A percentile compares a stretch with the other conserved stretches of the same genome.
Evolutionary conservation across 1,140 invertebrate genomes (phyloP).

Genomic region (Meloidogyne chitwoodi): DNA sequence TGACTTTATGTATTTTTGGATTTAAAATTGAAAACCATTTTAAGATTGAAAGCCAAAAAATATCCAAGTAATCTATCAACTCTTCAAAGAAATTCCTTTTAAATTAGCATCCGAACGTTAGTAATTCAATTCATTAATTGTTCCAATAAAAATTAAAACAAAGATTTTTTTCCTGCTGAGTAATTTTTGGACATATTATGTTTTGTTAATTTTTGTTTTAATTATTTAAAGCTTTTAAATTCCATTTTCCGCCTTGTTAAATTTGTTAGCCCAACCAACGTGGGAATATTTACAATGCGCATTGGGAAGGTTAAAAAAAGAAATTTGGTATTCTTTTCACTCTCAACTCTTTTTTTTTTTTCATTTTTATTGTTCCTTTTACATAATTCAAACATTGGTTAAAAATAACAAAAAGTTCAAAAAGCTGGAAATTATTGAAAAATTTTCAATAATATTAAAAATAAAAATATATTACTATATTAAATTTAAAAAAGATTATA

Average conservation of each 20-base stretch:
- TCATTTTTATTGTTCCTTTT: background rate
- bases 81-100: too few species aligned
- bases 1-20: too few species aligned
- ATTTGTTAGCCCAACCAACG: background rate
- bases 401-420: background rate
- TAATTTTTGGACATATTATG: background rate
- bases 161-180: background rate
- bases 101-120: background rate
- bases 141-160: background rate
- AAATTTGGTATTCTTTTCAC: background rate
- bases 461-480: too few species aligned
- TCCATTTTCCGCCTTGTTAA: background rate
- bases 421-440: background rate
- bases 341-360: background rate
- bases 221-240: background rate
- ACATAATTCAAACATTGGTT: background rate
- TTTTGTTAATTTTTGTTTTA: background rate
- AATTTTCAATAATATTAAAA: background rate
- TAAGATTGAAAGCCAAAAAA: too few species aligned
- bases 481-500: too few species aligned
- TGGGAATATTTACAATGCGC: background rate
- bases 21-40: too few species aligned
- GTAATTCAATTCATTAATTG: background rate
- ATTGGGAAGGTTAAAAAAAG: background rate
- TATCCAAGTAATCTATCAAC: too few species aligned